These are phyloP conservation scores for Lepidochitona cinerea DNA, from an alignment of 2,888 invertebrate species.

Conservation along the genomic window DNA sequence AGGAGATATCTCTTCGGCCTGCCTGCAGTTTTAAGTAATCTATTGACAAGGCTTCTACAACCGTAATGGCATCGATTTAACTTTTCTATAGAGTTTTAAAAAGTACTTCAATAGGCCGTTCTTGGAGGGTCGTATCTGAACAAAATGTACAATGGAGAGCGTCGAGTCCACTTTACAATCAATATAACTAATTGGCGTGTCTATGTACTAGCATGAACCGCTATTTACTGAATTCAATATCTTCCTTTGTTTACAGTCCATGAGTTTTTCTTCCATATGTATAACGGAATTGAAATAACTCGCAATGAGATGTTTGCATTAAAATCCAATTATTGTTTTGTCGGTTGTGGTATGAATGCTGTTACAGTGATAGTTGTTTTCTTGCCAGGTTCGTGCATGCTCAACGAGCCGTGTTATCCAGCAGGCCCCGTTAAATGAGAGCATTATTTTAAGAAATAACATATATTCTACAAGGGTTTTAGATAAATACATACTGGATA, in stretches of 20 bases:
- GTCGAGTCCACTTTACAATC: background rate
- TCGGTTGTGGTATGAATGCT: background rate
- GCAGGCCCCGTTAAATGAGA: too few species aligned
- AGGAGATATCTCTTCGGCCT: background rate
- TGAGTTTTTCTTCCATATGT: too few species aligned
- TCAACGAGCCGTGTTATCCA: too few species aligned
- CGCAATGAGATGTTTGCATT: background rate
- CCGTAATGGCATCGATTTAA: background rate
- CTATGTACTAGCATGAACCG: background rate
- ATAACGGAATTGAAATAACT: background rate
- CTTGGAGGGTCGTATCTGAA: too few species aligned
- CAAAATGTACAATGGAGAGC: background rate
- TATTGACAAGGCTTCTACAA: background rate
- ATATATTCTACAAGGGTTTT: too few species aligned
- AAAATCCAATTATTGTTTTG: background rate
- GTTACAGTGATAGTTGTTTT: background rate
- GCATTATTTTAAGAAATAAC: too few species aligned
- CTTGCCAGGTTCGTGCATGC: background rate
- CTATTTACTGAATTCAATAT: background rate
- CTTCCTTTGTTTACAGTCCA: too few species aligned
- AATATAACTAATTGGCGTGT: background rate
- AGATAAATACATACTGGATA: too few species aligned
- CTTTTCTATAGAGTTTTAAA: background rate
- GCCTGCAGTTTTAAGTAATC: background rate
- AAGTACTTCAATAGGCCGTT: too few species aligned